Evolutionary conservation across 2,888 invertebrate species (phyloP), one percentile per base, ranked within the genome.

Genomic region (Odontomyia ornata): DNA sequence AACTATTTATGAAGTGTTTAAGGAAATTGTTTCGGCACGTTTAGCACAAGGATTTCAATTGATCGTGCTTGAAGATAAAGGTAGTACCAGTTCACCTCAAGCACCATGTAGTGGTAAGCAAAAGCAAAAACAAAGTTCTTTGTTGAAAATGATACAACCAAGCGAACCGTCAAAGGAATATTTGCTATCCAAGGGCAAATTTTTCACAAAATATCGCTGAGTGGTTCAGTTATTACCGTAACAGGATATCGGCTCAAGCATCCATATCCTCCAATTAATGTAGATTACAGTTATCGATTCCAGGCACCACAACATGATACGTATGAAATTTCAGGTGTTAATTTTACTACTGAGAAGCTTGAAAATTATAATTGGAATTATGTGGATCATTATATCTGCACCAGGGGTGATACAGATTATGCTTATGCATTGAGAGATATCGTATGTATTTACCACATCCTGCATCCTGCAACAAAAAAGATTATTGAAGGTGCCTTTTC

Each of bases 321-420:
- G 0, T 98, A 98, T 85, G 97, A 97, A 85, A 93, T 96, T 47
- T 98, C 97, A 0, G 95, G 95, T 90, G 97, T 97, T 0, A 94
- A 96, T 57, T 98, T 98, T 86, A 93, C 94, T 0, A 96, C 97
- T 0, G 97, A 98, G 87, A 96, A 96, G 84, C 88, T 98, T 75
- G 98, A 98, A 87, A 96, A 95, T 82, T 98, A 95, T 85, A 97
- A n/a, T n/a, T n/a, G n/a, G n/a, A n/a, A n/a, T n/a, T n/a, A n/a
- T n/a, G n/a, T n/a, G n/a, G n/a, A n/a, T n/a, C n/a, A n/a, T n/a
- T n/a, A n/a, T n/a, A n/a, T n/a, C n/a, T n/a, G n/a, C n/a, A n/a
- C n/a, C n/a, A n/a, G n/a, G n/a, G n/a, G n/a, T n/a, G n/a, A n/a
- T n/a, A n/a, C n/a, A n/a, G n/a, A n/a, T n/a, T n/a, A 96, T 87